Percentiles rank a stretch among this genome's conserved stretches.
Conservation (phyloP, 2,797 vertebrate genomes). For the Chiroxiphia lanceolata region DNA sequence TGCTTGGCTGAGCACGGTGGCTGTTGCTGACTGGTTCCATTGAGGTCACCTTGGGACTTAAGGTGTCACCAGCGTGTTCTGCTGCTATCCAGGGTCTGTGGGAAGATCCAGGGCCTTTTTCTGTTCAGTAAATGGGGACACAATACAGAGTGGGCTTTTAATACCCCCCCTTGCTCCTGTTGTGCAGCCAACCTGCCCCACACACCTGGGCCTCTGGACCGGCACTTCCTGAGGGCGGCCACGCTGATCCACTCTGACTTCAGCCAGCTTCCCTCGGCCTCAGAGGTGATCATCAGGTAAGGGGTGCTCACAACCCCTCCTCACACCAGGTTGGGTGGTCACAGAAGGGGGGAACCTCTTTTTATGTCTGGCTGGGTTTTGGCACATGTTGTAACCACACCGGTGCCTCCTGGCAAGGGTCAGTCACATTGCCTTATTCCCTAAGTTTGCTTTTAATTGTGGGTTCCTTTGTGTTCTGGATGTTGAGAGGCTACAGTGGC, state of each 20-base stretch:
- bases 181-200: constrained; percentile 83
- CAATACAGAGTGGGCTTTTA: not conserved
- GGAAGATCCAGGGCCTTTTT: not conserved
- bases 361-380: not conserved
- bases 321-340: not conserved
- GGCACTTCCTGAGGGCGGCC: constrained; percentile 85
- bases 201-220: constrained; percentile 68
- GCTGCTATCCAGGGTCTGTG: not conserved
- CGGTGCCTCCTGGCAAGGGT: rapidly evolving
- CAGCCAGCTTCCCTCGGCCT: constrained; percentile 79
- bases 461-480: not conserved
- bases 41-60: not conserved
- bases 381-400: rapidly evolving
- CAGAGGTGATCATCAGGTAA: constrained; percentile 91
- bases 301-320: not conserved
- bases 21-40: rapidly evolving
- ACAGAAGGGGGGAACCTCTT: not conserved
- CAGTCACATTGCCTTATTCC: rapidly evolving
- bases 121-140: rapidly evolving
- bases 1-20: rapidly evolving
- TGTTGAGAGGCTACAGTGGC: not conserved
- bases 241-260: constrained; percentile 90
- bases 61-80: not conserved
- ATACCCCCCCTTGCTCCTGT: not conserved
- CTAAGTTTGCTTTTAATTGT: not conserved